Percentiles rank a stretch among this genome's conserved stretches.
These are phyloP conservation scores for Sternotherus odoratus DNA, from an alignment of 2,797 vertebrate species.

Conservation along the genomic window DNA sequence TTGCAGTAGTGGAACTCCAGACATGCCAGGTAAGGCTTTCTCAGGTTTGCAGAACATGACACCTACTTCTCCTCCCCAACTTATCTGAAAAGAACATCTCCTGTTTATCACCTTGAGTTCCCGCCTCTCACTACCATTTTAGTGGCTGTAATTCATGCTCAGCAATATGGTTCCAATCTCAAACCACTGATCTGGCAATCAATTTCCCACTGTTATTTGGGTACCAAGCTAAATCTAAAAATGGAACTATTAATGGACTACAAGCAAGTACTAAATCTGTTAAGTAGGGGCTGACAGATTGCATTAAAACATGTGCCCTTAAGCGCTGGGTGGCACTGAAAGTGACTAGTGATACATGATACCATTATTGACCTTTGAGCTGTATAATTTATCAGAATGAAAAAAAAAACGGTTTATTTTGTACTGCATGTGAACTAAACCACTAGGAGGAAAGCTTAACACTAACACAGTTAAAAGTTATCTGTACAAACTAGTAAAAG, in stretches of 20 bases:
- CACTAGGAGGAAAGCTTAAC: not conserved
- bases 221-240: conserved; percentile 69
- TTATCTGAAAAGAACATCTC: conserved; percentile 1
- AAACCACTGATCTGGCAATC: conserved; percentile 69
- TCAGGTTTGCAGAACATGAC: not conserved
- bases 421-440: not conserved
- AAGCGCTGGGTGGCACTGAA: conserved; percentile 42
- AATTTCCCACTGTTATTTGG: conserved; percentile 66
- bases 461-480: not conserved
- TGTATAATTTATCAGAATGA: conserved; percentile 53
- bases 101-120: conserved; percentile 57
- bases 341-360: conserved; percentile 71
- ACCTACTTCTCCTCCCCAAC: not conserved
- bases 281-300: conserved; percentile 71
- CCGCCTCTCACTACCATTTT: conserved; percentile 48
- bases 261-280: conserved; percentile 62
- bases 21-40: not conserved
- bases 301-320: conserved; percentile 62
- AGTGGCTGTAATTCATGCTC: conserved; percentile 59
- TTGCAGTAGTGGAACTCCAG: rapidly evolving
- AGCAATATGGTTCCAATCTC: conserved; percentile 64
- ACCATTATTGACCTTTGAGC: conserved; percentile 73
- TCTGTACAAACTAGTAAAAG: not conserved
- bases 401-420: not conserved
- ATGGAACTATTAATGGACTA: conserved; percentile 73